Evolutionary conservation across 1,140 invertebrate genomes (phyloP).

Genomic region (Brachionus manjavacas): DNA sequence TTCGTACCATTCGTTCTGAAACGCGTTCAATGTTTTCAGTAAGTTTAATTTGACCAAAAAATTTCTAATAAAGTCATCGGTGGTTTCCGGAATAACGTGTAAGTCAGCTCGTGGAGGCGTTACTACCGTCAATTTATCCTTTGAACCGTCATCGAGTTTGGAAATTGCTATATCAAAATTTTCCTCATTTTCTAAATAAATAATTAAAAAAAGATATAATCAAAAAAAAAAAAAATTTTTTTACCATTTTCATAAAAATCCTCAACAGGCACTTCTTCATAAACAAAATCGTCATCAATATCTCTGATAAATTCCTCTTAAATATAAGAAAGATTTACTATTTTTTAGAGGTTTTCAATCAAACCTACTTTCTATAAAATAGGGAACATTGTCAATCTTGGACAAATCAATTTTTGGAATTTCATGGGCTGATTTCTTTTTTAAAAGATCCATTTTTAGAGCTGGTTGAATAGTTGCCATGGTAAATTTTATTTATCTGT

Average conservation of each 20-base stretch:
- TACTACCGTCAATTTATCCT: constrained; percentile 19
- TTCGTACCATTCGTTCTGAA: constrained; percentile 57
- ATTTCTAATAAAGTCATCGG: constrained; percentile 58
- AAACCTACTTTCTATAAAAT: constrained; percentile 32
- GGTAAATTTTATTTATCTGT: not conserved
- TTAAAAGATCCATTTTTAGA: not conserved
- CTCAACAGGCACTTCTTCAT: constrained; percentile 52
- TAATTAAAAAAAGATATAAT: not conserved
- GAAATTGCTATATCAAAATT: constrained; percentile 7
- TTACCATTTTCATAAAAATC: constrained; percentile 50
- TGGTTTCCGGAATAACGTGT: constrained; percentile 35
- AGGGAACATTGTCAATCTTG: constrained; percentile 36
- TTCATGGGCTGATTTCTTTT: not conserved
- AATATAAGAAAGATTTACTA: not conserved
- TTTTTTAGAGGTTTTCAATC: not conserved
- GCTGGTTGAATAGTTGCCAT: not conserved
- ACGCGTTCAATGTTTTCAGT: constrained; percentile 53
- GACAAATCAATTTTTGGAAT: constrained; percentile 25
- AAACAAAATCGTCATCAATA: constrained; percentile 49
- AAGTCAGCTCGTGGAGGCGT: constrained; percentile 12
- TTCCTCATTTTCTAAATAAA: constrained; percentile 39
- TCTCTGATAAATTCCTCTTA: constrained; percentile 45
- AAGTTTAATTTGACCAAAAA: constrained; percentile 56
- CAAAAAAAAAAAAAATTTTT: not conserved
- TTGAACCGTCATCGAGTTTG: constrained; percentile 30